Conservation (phyloP, 2,113 vertebrate species). For the Neomonachus schauinslandi region DNA sequence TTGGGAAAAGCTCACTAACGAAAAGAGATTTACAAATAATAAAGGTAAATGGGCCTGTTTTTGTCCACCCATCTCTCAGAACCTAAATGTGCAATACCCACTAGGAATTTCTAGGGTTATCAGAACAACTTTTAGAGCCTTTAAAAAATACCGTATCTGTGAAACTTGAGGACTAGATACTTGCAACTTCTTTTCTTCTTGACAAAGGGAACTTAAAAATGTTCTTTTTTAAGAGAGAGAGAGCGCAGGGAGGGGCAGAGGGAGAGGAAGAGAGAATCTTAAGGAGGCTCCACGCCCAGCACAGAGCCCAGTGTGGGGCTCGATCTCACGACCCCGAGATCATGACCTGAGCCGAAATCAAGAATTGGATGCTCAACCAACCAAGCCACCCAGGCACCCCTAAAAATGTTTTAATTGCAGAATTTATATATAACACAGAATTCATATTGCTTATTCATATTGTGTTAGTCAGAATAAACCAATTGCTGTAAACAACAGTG, state of each 20-base stretch:
- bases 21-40: neutral
- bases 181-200: neutral
- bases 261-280: too few relatives aligned
- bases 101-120: neutral
- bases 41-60: neutral
- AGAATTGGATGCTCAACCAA: neutral
- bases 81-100: neutral
- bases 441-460: fast-evolving
- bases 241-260: too few relatives aligned
- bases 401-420: neutral
- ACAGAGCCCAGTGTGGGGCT: too few relatives aligned
- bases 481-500: fast-evolving
- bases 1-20: neutral
- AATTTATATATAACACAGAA: neutral
- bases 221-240: neutral
- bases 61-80: neutral
- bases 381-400: neutral
- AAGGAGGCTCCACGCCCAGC: too few relatives aligned
- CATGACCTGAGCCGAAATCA: neutral
- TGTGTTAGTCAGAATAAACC: neutral
- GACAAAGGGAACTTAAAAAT: neutral
- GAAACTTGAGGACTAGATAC: neutral
- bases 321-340: too few relatives aligned
- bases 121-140: neutral
- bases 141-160: neutral